Percentiles rank a stretch among this genome's conserved stretches.
Conservation (phyloP, 2,797 vertebrate genomes). For the Propithecus deckenii region DNA sequence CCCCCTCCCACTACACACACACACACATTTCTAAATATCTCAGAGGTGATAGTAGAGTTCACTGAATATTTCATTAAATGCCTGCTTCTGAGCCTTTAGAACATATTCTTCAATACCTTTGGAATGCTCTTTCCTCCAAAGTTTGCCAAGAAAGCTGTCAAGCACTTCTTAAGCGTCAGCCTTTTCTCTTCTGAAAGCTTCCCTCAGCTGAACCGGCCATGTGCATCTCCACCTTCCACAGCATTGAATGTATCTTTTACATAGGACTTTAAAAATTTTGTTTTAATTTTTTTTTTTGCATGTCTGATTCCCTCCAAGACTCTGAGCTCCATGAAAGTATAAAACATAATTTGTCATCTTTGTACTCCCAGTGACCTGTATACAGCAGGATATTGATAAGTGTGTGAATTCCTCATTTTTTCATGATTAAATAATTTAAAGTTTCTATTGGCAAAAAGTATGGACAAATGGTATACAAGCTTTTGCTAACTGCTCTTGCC, state of each 20-base stretch:
- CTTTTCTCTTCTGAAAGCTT: background rate
- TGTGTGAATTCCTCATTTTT: background rate
- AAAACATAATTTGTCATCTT: background rate
- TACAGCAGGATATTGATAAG: background rate
- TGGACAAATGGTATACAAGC: background rate
- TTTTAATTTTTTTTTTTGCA: background rate
- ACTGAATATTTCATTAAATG: background rate
- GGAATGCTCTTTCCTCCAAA: background rate
- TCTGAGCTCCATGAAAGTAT: background rate
- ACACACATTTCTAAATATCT: background rate
- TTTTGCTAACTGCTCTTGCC: background rate
- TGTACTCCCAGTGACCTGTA: background rate
- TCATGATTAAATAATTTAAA: background rate
- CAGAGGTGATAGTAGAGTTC: background rate
- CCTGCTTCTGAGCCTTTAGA: background rate
- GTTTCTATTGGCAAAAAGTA: background rate
- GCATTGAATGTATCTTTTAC: background rate
- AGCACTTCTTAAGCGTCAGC: background rate
- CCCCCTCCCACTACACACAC: background rate
- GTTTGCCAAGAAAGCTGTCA: background rate
- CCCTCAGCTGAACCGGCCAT: background rate
- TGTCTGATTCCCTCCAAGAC: background rate
- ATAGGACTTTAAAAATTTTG: background rate
- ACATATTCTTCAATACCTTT: background rate
- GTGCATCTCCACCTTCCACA: background rate